Conservation (phyloP, 1,140 invertebrate species). For the Drosophila ironensis region DNA sequence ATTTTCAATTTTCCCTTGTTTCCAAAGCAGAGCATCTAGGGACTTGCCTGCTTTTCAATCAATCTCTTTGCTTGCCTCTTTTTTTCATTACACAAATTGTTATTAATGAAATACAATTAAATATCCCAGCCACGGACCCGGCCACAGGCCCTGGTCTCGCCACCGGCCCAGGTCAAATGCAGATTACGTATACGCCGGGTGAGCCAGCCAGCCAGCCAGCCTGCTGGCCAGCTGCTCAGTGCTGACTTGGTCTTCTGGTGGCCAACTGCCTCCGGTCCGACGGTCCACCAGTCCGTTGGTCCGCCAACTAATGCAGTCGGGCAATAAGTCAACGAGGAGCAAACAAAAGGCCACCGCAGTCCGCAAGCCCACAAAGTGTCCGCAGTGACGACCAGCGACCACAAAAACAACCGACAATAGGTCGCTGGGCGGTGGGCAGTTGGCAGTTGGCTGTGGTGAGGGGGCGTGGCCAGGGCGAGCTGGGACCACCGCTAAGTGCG, state of each 20-base stretch:
- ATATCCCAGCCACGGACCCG: conserved; percentile 28
- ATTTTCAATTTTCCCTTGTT: not conserved
- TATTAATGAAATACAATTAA: conserved; percentile 81
- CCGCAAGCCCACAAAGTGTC: conserved; percentile 66
- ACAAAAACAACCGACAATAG: conserved; percentile 42
- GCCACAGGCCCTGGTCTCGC: not conserved
- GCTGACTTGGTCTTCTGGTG: conserved; percentile 1
- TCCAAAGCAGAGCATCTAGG: conserved; percentile 12
- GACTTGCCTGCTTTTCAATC: not conserved
- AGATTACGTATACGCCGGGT: conserved; percentile 72
- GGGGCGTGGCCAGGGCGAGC: conserved; percentile 5
- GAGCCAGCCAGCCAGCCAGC: conserved; percentile 49
- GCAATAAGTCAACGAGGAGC: conserved; percentile 68
- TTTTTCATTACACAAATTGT: conserved; percentile 61
- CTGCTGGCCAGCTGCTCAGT: conserved; percentile 14
- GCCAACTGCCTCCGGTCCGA: not conserved
- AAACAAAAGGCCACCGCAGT: conserved; percentile 66
- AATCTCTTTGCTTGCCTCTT: conserved; percentile 14
- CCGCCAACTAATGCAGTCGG: conserved; percentile 65
- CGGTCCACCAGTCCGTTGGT: conserved; percentile 5
- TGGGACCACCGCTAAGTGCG: conserved; percentile 56
- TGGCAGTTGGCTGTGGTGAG: too few relatives aligned
- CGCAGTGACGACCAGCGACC: conserved; percentile 49
- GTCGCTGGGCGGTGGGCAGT: not conserved
- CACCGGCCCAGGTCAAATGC: conserved; percentile 34